Percentiles rank a stretch among this genome's conserved stretches.
These are phyloP conservation scores for Saguinus imperator DNA, from an alignment of 2,113 vertebrate species.

Conservation along the genomic window DNA sequence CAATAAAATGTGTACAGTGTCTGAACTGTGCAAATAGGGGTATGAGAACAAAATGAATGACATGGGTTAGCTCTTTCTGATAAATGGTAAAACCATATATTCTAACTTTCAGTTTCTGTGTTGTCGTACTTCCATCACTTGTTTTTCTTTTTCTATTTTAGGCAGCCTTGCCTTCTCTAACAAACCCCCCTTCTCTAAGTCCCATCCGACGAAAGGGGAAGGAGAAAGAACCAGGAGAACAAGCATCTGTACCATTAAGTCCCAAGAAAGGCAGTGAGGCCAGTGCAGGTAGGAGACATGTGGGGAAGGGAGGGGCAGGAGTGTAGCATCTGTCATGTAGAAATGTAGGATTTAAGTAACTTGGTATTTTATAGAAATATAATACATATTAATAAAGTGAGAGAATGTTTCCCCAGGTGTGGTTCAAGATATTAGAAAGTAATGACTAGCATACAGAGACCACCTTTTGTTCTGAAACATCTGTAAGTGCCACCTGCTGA, in stretches of 20 bases:
- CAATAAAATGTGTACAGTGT: accelerated
- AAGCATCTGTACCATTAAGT: conserved; percentile 89
- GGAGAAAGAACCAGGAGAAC: conserved; percentile 91
- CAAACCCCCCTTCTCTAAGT: conserved; percentile 95
- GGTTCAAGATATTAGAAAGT: not conserved
- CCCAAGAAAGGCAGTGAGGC: conserved; percentile 93
- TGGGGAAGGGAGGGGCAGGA: accelerated
- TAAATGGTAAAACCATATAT: accelerated
- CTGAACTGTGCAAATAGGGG: not conserved
- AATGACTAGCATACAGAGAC: not conserved
- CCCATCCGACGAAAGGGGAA: conserved; percentile 97
- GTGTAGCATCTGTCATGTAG: accelerated
- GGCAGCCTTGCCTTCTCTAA: conserved; percentile 94
- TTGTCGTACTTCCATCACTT: not conserved
- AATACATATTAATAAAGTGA: not conserved
- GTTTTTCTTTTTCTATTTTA: conserved; percentile 69
- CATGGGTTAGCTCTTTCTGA: accelerated
- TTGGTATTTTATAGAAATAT: not conserved
- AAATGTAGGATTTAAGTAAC: accelerated
- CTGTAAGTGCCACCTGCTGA: no score
- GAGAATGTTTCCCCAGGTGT: not conserved
- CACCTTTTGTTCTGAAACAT: accelerated
- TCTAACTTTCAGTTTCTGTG: not conserved
- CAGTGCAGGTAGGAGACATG: conserved; percentile 86
- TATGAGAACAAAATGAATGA: no score